Evolutionary conservation across 1,140 invertebrate species (phyloP), one percentile per base, ranked within the genome.

Genomic region (Trachymyrmex septentrionalis): DNA sequence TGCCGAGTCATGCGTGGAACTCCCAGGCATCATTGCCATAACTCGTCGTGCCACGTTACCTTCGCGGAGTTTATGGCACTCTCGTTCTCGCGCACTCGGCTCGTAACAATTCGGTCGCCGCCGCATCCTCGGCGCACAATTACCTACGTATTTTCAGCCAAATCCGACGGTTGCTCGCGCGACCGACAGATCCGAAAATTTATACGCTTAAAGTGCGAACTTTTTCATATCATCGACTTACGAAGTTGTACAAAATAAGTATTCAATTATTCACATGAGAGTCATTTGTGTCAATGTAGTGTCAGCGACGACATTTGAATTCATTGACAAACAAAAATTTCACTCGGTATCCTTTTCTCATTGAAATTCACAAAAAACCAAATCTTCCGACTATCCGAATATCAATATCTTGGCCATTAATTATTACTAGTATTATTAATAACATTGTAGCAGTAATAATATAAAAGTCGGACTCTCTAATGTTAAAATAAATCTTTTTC

Each of bases 1-100:
- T 90, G 88, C 81, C 89, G 89, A 91, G 89, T 91, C 88, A 90
- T 90, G 89, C 89, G 88, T 90, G 82, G 89, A 90, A 90, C 88
- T 90, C 86, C 86, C 71, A 81, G 86, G 86, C 86, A 90, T 88
- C 86, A 86, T 90, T 84, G 89, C 89, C 89, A 90, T 91, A 91
- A 91, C 89, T 91, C 86, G 89, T 91, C 89, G 57, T 77, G 77
- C 88, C 88, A 86, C 78, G 88, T 90, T 90, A 80, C 86, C 89
- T 90, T 76, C 76, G 76, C 34, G 48, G 53, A 90, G 88, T 90
- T 90, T 90, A 90, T 88, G 88, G 88, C 84, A 88, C 73, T 85
- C 84, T 88, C 88, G 88, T 87, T 90, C 89, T 80, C 85, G 87
- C 84, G 66, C 75, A 44, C 59, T 72, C 75, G 38, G 71, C 24